These are phyloP conservation scores for Puntigrus tetrazona DNA, from an alignment of 2,113 vertebrate species.

Conservation along the genomic window DNA sequence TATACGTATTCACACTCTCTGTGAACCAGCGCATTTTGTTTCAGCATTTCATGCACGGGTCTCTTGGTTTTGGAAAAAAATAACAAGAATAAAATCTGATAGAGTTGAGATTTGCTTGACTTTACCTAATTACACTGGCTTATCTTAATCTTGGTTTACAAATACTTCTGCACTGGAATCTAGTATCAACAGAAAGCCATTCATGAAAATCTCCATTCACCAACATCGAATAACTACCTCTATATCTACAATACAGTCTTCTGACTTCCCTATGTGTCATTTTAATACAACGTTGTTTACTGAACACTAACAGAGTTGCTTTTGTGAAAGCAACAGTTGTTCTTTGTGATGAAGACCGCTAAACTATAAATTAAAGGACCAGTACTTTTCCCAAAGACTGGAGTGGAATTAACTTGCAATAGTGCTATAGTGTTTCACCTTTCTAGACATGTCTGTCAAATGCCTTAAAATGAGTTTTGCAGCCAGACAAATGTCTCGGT, in stretches of 20 bases:
- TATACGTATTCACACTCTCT: constrained; percentile 10
- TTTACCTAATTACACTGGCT: constrained; percentile 51
- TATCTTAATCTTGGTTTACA: constrained; percentile 50
- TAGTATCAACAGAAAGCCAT: constrained; percentile 48
- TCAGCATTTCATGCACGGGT: background rate
- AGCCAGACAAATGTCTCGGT: constrained; percentile 21
- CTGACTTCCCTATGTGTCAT: constrained; percentile 37
- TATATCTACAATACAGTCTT: background rate
- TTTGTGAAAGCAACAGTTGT: constrained; percentile 71
- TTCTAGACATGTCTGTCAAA: constrained; percentile 69
- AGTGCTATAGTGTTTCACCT: constrained; percentile 67
- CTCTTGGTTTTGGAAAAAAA: constrained; percentile 8
- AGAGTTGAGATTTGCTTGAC: constrained; percentile 19
- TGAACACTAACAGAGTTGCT: constrained; percentile 68
- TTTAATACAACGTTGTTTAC: constrained; percentile 66
- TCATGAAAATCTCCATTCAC: constrained; percentile 31
- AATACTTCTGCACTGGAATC: constrained; percentile 42
- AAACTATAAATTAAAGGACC: constrained; percentile 61
- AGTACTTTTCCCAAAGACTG: constrained; percentile 66
- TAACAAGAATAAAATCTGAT: constrained; percentile 45
- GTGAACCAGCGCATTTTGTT: constrained; percentile 7
- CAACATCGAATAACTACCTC: background rate
- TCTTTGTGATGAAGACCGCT: constrained; percentile 65
- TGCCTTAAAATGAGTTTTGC: constrained; percentile 57
- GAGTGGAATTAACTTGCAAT: constrained; percentile 72